Conservation (phyloP, 2,113 vertebrate species). For the Siniperca chuatsi region DNA sequence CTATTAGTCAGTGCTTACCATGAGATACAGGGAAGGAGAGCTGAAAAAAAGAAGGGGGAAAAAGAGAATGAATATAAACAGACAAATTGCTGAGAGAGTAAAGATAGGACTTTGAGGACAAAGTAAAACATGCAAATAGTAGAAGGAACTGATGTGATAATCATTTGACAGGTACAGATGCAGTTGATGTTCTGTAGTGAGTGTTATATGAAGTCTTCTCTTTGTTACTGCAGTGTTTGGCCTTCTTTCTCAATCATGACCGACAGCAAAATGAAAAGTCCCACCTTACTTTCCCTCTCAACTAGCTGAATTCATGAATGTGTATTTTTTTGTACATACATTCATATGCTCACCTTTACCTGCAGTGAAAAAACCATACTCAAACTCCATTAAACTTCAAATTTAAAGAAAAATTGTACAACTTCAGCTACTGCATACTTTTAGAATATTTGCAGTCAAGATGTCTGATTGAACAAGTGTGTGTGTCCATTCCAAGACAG, state of each 20-base stretch:
- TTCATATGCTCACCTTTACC: not conserved
- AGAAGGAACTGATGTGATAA: not conserved
- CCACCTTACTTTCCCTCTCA: constrained; percentile 10
- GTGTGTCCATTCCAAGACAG: not conserved
- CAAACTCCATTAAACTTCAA: not conserved
- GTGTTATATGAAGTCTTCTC: not conserved
- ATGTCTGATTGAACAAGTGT: constrained; percentile 1
- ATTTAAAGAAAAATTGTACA: not conserved
- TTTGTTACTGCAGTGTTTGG: not conserved
- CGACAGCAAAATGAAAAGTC: constrained; percentile 20
- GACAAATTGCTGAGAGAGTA: not conserved
- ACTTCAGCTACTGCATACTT: constrained; percentile 16
- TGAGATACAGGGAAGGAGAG: not conserved
- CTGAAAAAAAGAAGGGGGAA: not conserved
- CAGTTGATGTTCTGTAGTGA: not conserved
- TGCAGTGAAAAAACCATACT: not conserved
- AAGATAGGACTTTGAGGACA: not conserved
- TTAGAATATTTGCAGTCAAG: constrained; percentile 7
- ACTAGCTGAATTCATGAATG: not conserved
- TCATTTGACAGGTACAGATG: constrained; percentile 3
- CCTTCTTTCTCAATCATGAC: constrained; percentile 15
- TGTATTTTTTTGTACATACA: not conserved
- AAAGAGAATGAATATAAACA: not conserved
- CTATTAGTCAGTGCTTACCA: not conserved
- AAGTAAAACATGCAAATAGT: not conserved